These are phyloP conservation scores for Oreohelix idahoensis DNA, from an alignment of 1,140 invertebrate genomes.

Conservation along the genomic window DNA sequence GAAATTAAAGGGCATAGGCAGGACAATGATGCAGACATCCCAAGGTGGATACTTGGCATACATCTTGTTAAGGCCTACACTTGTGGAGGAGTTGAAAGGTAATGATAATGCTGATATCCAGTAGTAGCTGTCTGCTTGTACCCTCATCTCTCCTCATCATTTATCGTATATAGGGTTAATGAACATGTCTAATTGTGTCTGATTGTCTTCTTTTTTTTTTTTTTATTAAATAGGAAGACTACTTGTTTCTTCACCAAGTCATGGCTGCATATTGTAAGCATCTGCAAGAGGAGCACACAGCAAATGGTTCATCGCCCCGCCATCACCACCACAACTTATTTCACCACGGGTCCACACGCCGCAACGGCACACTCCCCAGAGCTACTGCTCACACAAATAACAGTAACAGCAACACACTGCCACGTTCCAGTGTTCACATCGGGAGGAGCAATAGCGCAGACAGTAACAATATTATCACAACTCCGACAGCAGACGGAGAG, in stretches of 20 bases:
- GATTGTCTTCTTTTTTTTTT: neutral
- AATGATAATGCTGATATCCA: too few relatives aligned
- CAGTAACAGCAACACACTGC: neutral
- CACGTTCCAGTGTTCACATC: neutral
- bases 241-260: slow-evolving; percentile 25
- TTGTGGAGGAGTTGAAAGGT: too few relatives aligned
- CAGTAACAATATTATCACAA: neutral
- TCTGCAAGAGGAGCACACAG: neutral
- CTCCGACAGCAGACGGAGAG: neutral
- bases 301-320: slow-evolving; percentile 18
- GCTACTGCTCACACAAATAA: neutral
- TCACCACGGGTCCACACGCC: slow-evolving; percentile 1
- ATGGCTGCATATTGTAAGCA: slow-evolving; percentile 22
- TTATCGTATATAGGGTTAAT: too few relatives aligned
- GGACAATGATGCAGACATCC: too few relatives aligned
- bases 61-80: too few relatives aligned
- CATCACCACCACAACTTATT: slow-evolving; percentile 15
- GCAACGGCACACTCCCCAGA: slow-evolving; percentile 16
- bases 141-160: too few relatives aligned
- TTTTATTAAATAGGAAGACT: slow-evolving; percentile 28
- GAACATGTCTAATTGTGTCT: too few relatives aligned
- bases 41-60: too few relatives aligned
- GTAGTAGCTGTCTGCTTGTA: too few relatives aligned
- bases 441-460: slow-evolving; percentile 10
- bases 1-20: too few relatives aligned